Evolutionary conservation across 2,888 invertebrate genomes (phyloP).

Genomic region (Brachynemurus nebulosus): DNA sequence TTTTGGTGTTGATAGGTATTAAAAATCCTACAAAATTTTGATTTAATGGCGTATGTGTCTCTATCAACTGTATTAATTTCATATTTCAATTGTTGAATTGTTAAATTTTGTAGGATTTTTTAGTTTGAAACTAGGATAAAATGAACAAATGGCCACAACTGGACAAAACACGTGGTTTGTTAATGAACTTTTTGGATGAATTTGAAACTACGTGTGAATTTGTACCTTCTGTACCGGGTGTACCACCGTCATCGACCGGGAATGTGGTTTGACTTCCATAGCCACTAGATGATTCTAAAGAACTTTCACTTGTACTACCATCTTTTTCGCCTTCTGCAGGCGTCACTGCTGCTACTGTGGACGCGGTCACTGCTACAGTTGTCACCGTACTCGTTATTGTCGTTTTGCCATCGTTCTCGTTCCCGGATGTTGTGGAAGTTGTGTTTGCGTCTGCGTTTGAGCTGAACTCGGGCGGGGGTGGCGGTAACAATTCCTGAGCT

Average conservation of each 20-base stretch:
- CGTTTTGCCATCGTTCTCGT: not conserved
- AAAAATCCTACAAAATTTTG: too few species aligned
- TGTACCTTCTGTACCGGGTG: slow-evolving; percentile 11
- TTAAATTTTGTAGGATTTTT: too few species aligned
- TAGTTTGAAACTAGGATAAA: too few species aligned
- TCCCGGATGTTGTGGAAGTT: slow-evolving; percentile 26
- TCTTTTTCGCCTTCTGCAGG: slow-evolving; percentile 30
- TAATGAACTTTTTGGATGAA: too few species aligned
- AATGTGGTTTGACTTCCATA: slow-evolving; percentile 65
- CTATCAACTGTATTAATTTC: too few species aligned
- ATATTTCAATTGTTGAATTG: too few species aligned
- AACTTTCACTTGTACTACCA: slow-evolving; percentile 58
- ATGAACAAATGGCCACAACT: too few species aligned
- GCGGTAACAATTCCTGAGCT: slow-evolving; percentile 46
- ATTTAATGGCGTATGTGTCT: too few species aligned
- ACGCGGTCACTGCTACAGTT: not conserved
- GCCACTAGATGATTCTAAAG: slow-evolving; percentile 60
- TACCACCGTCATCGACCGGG: slow-evolving; percentile 37
- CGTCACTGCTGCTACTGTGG: not conserved
- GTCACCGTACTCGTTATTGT: not conserved
- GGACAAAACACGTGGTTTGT: too few species aligned
- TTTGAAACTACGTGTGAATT: too few species aligned
- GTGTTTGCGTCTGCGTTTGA: slow-evolving; percentile 22
- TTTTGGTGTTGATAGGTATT: too few species aligned
- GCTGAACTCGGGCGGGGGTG: slow-evolving; percentile 38